These are phyloP conservation scores for Grammomys surdaster DNA, from an alignment of 2,113 vertebrate genomes.

Conservation along the genomic window DNA sequence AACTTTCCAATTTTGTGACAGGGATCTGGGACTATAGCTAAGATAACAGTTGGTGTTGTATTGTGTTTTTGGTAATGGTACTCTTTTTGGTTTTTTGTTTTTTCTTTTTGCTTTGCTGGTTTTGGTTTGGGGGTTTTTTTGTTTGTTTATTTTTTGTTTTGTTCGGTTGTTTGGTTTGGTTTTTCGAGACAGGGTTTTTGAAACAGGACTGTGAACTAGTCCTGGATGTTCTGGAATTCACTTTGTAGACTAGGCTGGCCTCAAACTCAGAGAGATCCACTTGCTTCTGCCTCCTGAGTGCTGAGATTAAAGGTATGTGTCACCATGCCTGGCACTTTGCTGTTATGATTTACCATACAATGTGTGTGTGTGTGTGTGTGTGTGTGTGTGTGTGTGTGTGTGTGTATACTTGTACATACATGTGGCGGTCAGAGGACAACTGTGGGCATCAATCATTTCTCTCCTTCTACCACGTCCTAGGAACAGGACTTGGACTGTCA, in stretches of 20 bases:
- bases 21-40: neutral
- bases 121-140: no score
- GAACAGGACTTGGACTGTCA: neutral
- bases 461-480: neutral
- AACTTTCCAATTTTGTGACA: neutral
- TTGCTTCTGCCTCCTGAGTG: no score
- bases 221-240: no score
- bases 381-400: neutral
- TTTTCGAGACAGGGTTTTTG: no score
- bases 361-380: neutral
- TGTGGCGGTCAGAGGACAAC: neutral
- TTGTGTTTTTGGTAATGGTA: neutral
- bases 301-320: no score
- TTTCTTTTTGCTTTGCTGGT: neutral
- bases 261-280: no score
- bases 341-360: neutral
- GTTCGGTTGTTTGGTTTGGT: no score
- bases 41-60: neutral
- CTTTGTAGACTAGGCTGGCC: no score
- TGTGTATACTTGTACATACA: neutral
- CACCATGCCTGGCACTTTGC: no score
- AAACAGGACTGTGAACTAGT: no score
- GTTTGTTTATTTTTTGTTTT: no score
- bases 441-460: neutral
- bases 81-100: neutral